A percentile compares a stretch with the other conserved stretches of the same genome.
Conservation (phyloP, 2,797 vertebrate species). For the Phrynocephalus vlangalii region DNA sequence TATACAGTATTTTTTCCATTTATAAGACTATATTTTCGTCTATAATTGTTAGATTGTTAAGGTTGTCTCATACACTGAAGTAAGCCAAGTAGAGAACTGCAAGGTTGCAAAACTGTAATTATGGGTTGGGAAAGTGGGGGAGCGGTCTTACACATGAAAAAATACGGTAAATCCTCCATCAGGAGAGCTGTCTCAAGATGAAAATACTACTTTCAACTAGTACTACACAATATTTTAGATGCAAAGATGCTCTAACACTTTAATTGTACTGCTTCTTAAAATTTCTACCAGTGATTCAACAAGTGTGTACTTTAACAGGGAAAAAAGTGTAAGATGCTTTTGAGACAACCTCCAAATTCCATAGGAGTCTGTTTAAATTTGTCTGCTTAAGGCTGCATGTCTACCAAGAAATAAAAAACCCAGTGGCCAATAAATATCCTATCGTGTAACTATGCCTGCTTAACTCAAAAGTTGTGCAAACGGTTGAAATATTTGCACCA, state of each 20-base stretch:
- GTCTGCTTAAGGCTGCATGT: background rate
- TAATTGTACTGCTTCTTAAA: background rate
- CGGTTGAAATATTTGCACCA: no score
- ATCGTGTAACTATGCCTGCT: no score
- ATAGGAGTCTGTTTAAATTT: background rate
- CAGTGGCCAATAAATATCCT: background rate
- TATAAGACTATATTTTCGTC: no score
- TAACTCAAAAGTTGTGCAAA: no score
- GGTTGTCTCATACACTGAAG: no score
- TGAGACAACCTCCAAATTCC: background rate
- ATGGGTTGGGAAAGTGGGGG: no score
- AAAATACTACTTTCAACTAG: background rate
- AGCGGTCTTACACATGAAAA: background rate
- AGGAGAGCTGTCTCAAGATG: background rate
- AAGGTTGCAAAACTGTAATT: no score
- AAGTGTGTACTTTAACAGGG: rapidly evolving
- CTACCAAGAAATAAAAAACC: background rate
- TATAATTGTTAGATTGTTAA: no score
- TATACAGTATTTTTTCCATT: no score
- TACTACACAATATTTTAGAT: background rate
- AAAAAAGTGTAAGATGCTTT: background rate
- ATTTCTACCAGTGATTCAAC: background rate
- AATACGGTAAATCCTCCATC: background rate
- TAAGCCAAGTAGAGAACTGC: no score
- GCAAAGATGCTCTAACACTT: background rate